Conservation (phyloP, 2,113 vertebrate species). For the Spea bombifrons region DNA sequence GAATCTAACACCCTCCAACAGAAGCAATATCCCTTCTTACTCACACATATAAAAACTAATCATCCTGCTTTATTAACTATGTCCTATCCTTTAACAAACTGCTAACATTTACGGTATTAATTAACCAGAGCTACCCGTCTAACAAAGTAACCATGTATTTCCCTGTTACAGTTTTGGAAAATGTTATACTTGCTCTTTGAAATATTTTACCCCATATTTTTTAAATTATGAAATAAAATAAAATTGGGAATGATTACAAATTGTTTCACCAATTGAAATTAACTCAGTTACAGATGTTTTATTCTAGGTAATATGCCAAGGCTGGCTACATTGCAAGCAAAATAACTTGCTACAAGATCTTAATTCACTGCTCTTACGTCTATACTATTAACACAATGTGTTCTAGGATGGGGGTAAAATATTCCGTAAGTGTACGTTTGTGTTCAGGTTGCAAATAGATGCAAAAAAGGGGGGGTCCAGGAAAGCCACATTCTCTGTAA, state of each 20-base stretch:
- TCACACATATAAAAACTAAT: slow-evolving; percentile 52
- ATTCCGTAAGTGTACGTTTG: background rate
- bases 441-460: background rate
- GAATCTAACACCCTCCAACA: slow-evolving; percentile 49
- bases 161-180: background rate
- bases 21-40: slow-evolving; percentile 44
- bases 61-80: slow-evolving; percentile 70
- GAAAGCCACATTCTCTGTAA: no score
- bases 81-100: slow-evolving; percentile 60
- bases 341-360: no score
- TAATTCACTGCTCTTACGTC: background rate
- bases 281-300: no score
- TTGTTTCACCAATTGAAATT: background rate
- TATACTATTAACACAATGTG: background rate
- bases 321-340: no score
- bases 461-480: background rate
- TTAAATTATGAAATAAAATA: slow-evolving; percentile 53
- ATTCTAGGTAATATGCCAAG: no score
- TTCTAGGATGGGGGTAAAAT: slow-evolving; percentile 62
- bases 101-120: slow-evolving; percentile 69
- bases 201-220: slow-evolving; percentile 60
- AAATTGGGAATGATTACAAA: background rate
- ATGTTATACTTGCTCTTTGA: background rate
- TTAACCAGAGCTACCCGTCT: slow-evolving; percentile 60
- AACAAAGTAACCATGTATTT: slow-evolving; percentile 16